Evolutionary conservation across 2,888 invertebrate genomes (phyloP), one percentile per base, ranked within the genome.

Genomic region (Folsomia manolachei): DNA sequence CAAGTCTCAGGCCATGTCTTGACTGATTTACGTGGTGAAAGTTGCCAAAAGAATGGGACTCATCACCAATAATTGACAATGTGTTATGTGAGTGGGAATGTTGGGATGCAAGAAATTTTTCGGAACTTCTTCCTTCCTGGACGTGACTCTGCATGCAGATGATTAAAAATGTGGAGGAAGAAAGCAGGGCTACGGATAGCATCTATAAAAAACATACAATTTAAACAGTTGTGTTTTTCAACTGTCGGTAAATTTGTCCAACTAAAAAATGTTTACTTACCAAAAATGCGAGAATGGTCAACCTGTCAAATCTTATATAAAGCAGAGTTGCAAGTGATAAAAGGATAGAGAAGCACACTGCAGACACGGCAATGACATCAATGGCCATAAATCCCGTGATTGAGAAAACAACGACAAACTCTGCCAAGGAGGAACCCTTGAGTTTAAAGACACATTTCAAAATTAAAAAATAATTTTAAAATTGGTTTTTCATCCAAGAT

Each of bases 241-340:
- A n/a, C n/a, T n/a, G n/a, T n/a, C n/a, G n/a, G n/a, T n/a, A n/a
- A n/a, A n/a, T n/a, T n/a, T n/a, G n/a, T n/a, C n/a, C n/a, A n/a
- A n/a, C n/a, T n/a, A n/a, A n/a, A n/a, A n/a, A n/a, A n/a, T n/a
- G n/a, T n/a, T n/a, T n/a, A 70, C 75, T 72, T 63, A 75, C 75
- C 62, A 75, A 73, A 61, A 73, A 75, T 61, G 75, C 75, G 68
- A 75, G 25, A 63, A 75, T 62, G 63, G 75, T 73, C 53, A 75
- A 65, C 25, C 75, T 71, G 68, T 75, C 75, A 73, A 75, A 75
- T 71, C 75, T 65, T 67, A 75, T 75, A 64, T 73, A 75, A 68
- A 75, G 64, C 52, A 75, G 52, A 23, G 73, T 70, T 24, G 75
- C 73, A 63, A 75, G 67, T 14, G 75, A 73, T 67, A 75, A 23